These are phyloP conservation scores for Cherax destructor DNA, from an alignment of 1,140 invertebrate genomes.

Conservation along the genomic window DNA sequence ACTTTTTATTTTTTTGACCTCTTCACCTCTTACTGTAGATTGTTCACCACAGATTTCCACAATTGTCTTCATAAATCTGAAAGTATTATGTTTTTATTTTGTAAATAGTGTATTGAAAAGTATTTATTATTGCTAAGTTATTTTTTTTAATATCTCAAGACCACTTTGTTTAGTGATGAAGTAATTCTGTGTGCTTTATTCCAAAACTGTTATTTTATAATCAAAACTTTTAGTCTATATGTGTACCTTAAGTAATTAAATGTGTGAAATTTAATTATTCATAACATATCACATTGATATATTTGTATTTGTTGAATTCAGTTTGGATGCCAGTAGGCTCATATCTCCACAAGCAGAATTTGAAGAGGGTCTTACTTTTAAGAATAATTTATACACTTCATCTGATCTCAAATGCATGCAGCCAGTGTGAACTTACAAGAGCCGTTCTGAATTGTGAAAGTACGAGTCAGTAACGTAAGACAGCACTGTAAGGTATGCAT, in stretches of 20 bases:
- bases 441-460: neutral
- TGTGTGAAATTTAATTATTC: neutral
- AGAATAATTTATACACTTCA: neutral
- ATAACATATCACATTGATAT: neutral
- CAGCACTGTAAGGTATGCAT: neutral
- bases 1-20: neutral
- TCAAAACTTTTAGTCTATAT: neutral
- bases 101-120: neutral
- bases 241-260: neutral
- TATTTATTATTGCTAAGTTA: neutral
- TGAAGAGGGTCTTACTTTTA: neutral
- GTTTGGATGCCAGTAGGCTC: neutral
- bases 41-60: neutral
- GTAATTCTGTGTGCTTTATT: neutral
- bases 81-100: too few relatives aligned
- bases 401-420: slow-evolving; percentile 13
- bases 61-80: too few relatives aligned
- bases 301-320: neutral
- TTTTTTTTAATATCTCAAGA: neutral
- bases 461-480: neutral
- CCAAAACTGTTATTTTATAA: neutral
- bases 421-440: neutral
- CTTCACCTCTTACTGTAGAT: neutral
- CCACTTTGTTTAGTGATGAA: neutral
- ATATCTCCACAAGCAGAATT: neutral